Conservation (phyloP, 2,797 vertebrate species). For the Ficedula albicollis region DNA sequence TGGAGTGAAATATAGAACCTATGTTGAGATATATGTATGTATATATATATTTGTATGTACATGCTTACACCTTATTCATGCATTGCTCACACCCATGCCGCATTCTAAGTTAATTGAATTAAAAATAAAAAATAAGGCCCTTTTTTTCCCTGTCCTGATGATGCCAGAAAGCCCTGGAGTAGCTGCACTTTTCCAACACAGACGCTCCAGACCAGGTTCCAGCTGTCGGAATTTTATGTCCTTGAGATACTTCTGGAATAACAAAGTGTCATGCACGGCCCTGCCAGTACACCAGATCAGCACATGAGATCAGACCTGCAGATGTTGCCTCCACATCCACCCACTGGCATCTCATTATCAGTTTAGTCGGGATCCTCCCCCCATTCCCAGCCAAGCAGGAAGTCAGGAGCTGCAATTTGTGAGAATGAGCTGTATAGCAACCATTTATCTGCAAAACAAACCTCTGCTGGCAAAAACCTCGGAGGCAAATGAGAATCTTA, state of each 20-base stretch:
- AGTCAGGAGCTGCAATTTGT: slow-evolving; percentile 55
- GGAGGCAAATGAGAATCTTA: neutral
- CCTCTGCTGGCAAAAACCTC: slow-evolving; percentile 24
- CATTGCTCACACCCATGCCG: neutral
- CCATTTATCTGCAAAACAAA: slow-evolving; percentile 64
- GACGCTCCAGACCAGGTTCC: slow-evolving; percentile 60
- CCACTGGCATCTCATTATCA: slow-evolving; percentile 70
- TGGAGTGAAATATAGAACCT: neutral
- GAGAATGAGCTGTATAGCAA: slow-evolving; percentile 66
- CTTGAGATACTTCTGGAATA: slow-evolving; percentile 67
- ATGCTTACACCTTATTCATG: neutral
- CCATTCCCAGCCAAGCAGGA: slow-evolving; percentile 46
- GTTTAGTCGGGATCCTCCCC: slow-evolving; percentile 47
- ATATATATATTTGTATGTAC: rapidly evolving
- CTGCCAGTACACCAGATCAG: slow-evolving; percentile 70
- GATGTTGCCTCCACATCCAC: slow-evolving; percentile 68
- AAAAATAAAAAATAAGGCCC: neutral
- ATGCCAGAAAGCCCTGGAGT: slow-evolving; percentile 24
- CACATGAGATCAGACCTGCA: slow-evolving; percentile 70
- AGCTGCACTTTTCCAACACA: slow-evolving; percentile 28
- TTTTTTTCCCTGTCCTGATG: neutral
- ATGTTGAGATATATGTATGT: rapidly evolving
- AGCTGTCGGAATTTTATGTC: slow-evolving; percentile 69
- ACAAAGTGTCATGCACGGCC: slow-evolving; percentile 57
- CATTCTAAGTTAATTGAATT: neutral